Conservation (phyloP, 2,888 invertebrate genomes). For the Cephus spinipes region DNA sequence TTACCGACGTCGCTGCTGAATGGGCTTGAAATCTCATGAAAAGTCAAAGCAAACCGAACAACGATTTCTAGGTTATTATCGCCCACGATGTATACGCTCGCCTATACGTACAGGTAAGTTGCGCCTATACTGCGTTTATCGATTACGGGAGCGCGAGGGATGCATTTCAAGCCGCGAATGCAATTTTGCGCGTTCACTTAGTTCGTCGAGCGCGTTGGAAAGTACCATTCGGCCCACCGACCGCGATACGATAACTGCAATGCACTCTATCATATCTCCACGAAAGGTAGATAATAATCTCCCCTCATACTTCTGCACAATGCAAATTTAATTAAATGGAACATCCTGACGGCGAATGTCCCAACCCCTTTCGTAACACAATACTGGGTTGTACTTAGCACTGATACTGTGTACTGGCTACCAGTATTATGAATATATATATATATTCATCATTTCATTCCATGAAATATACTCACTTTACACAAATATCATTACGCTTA, state of each 20-base stretch:
- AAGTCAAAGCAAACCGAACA: neutral
- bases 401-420: too few relatives aligned
- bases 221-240: neutral
- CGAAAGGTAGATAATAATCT: constrained; percentile 52
- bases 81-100: constrained; percentile 23
- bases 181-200: too few relatives aligned
- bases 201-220: neutral
- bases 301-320: constrained; percentile 47
- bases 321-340: constrained; percentile 61
- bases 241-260: neutral
- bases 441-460: too few relatives aligned
- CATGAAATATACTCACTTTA: too few relatives aligned
- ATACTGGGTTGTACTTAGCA: too few relatives aligned
- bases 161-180: neutral
- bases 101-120: constrained; percentile 16
- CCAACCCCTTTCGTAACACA: neutral
- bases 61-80: constrained; percentile 17
- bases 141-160: constrained; percentile 15
- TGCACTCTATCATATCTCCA: constrained; percentile 50
- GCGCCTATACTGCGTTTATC: constrained; percentile 16
- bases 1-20: too few relatives aligned
- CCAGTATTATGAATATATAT: too few relatives aligned
- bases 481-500: too few relatives aligned
- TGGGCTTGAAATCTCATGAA: too few relatives aligned
- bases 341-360: constrained; percentile 30